Evolutionary conservation across 2,113 vertebrate species (phyloP).

Genomic region (Leptodactylus fuscus): DNA sequence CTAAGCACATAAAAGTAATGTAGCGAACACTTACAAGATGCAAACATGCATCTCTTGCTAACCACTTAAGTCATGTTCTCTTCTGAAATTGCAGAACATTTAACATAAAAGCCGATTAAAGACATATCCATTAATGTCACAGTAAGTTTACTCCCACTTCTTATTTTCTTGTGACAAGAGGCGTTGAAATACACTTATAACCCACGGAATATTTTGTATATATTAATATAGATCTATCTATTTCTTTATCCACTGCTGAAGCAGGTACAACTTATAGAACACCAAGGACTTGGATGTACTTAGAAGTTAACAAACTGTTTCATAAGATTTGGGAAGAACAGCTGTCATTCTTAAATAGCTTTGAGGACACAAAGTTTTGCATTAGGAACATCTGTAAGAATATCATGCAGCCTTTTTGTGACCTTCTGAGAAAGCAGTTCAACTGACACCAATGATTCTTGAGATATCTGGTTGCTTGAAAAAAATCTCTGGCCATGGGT

Average conservation of each 20-base stretch:
- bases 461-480: too few relatives aligned
- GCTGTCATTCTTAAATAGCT: too few relatives aligned
- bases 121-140: conserved; percentile 47
- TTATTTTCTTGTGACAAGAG: conserved; percentile 35
- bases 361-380: too few relatives aligned
- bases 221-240: neutral
- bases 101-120: conserved; percentile 55
- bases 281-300: neutral
- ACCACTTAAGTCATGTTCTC: conserved; percentile 50
- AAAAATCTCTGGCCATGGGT: too few relatives aligned
- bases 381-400: too few relatives aligned
- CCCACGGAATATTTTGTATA: conserved; percentile 2
- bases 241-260: neutral
- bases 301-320: too few relatives aligned
- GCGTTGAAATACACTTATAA: neutral
- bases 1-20: neutral
- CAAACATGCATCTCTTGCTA: conserved; percentile 10
- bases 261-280: neutral
- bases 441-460: too few relatives aligned
- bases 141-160: conserved; percentile 47
- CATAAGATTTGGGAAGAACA: too few relatives aligned
- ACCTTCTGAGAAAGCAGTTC: too few relatives aligned
- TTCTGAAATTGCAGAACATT: conserved; percentile 28
- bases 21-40: conserved; percentile 23
- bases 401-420: too few relatives aligned